These are phyloP conservation scores for Acyrthosiphon pisum DNA, from an alignment of 1,140 invertebrate species.

Conservation along the genomic window DNA sequence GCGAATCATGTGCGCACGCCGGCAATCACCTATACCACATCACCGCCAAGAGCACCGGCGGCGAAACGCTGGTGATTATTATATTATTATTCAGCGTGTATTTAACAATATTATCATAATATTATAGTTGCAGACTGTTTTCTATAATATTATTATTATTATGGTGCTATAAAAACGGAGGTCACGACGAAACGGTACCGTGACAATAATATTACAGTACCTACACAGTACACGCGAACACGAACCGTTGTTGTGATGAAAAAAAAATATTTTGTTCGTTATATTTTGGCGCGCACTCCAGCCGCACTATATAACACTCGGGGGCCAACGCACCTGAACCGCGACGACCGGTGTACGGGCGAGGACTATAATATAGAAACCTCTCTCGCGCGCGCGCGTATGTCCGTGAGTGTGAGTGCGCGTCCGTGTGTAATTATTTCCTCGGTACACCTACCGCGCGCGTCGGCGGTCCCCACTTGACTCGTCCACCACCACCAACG, in stretches of 20 bases:
- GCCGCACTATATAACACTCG: not conserved
- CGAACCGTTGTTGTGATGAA: not conserved
- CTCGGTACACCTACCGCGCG: not conserved
- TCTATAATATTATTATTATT: no score
- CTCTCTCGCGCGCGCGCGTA: not conserved
- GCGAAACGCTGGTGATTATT: not conserved
- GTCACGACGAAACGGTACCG: not conserved
- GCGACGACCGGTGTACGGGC: constrained; percentile 33
- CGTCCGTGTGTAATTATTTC: not conserved
- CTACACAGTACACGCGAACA: not conserved
- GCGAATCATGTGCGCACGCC: not conserved
- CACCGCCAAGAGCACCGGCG: not conserved
- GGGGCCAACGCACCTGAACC: not conserved
- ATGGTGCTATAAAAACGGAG: not conserved
- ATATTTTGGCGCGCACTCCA: not conserved
- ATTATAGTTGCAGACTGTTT: not conserved
- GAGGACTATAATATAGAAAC: not conserved
- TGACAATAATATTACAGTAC: no score
- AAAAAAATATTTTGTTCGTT: not conserved
- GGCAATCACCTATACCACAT: not conserved
- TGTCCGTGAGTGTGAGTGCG: no score
- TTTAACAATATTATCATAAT: not conserved
- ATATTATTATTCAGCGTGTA: not conserved
- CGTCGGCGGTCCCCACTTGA: not conserved
- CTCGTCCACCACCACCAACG: not conserved